A percentile compares a stretch with the other conserved stretches of the same genome.
Evolutionary conservation across 2,888 invertebrate genomes (phyloP).

Genomic region (Cotesia congregata): DNA sequence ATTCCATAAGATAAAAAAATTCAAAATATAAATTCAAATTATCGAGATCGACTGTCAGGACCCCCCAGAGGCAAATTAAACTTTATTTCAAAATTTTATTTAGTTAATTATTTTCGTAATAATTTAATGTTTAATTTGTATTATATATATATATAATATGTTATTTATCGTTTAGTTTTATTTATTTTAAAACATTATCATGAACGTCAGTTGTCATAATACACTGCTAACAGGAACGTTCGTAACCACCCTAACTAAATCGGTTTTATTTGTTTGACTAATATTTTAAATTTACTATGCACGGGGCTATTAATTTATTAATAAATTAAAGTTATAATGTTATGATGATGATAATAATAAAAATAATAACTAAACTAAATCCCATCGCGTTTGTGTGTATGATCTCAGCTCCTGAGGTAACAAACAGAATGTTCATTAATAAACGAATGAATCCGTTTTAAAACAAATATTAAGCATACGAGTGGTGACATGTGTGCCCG

Average conservation of each 20-base stretch:
- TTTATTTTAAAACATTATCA: neutral
- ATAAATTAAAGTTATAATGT: slow-evolving; percentile 43
- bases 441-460: slow-evolving; percentile 51
- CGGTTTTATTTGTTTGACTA: slow-evolving; percentile 37
- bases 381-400: slow-evolving; percentile 61
- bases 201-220: neutral
- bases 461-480: slow-evolving; percentile 45
- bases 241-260: slow-evolving; percentile 28
- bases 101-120: neutral
- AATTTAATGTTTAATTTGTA: slow-evolving; percentile 35
- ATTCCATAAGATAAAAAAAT: slow-evolving; percentile 8
- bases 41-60: neutral
- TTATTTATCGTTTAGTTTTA: slow-evolving; percentile 21
- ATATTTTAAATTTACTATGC: slow-evolving; percentile 43
- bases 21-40: slow-evolving; percentile 1
- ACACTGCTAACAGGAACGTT: neutral
- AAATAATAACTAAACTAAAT: slow-evolving; percentile 8
- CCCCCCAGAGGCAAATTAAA: slow-evolving; percentile 39
- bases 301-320: slow-evolving; percentile 43
- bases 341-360: slow-evolving; percentile 32
- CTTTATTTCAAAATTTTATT: slow-evolving; percentile 9
- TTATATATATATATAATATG: slow-evolving; percentile 38
- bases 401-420: slow-evolving; percentile 71
- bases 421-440: slow-evolving; percentile 58
- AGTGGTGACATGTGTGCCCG: slow-evolving; percentile 54